phyloP scores from a whole-genome alignment of 2,113 vertebrate species.

The Azemiops feae region DNA sequence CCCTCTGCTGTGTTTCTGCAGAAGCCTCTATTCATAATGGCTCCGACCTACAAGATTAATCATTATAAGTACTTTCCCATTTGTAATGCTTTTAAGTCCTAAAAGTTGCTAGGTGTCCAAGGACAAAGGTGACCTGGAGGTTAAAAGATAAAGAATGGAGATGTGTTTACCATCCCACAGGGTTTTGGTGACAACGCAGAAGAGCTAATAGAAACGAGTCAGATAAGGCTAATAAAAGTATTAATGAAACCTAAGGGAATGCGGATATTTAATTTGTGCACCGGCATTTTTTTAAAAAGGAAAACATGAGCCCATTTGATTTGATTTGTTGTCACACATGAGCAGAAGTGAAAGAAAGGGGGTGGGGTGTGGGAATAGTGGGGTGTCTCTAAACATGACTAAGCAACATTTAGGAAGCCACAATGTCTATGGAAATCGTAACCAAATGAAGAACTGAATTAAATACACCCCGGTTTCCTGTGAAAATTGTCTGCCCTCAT shows the following conservation, averaged over 20 bases:
- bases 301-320: background rate
- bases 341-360: background rate
- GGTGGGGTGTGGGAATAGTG: background rate
- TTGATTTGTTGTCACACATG: slow-evolving; percentile 24
- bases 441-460: background rate
- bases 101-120: slow-evolving; percentile 63
- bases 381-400: background rate
- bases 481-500: background rate
- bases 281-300: slow-evolving; percentile 11
- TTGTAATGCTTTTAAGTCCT: slow-evolving; percentile 24
- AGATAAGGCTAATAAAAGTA: slow-evolving; percentile 62
- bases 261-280: slow-evolving; percentile 38
- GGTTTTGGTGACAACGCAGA: slow-evolving; percentile 46
- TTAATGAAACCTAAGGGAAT: slow-evolving; percentile 33
- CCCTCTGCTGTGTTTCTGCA: background rate
- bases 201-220: slow-evolving; percentile 22
- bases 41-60: slow-evolving; percentile 9
- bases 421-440: background rate
- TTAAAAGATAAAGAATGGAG: slow-evolving; percentile 63
- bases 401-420: background rate
- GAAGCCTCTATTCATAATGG: slow-evolving; percentile 7
- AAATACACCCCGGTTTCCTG: background rate
- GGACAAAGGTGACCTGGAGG: slow-evolving; percentile 64
- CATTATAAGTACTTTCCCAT: slow-evolving; percentile 35
- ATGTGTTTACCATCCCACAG: slow-evolving; percentile 66